Evolutionary conservation across 1,140 invertebrate genomes (phyloP).

Genomic region (Maniola jurtina): DNA sequence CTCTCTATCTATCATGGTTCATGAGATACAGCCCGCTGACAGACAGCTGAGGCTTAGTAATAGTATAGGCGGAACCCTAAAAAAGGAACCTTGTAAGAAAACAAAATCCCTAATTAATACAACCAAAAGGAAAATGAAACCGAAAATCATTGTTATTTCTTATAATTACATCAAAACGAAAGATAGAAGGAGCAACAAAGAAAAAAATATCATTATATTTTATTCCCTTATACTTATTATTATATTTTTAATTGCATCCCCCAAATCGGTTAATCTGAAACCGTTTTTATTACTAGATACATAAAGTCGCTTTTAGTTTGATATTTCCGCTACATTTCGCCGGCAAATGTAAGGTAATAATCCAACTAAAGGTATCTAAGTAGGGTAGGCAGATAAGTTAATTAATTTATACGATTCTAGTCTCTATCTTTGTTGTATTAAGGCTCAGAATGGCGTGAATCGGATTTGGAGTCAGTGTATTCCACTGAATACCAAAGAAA

Average conservation of each 20-base stretch:
- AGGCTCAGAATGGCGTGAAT: constrained; percentile 9
- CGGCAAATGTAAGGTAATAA: constrained; percentile 26
- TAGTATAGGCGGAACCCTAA: neutral
- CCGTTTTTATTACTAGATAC: neutral
- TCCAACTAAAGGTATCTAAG: constrained; percentile 29
- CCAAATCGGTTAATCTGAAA: neutral
- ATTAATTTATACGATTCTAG: constrained; percentile 11
- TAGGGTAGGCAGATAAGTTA: constrained; percentile 12
- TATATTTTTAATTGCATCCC: constrained; percentile 29
- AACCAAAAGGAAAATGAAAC: constrained; percentile 17
- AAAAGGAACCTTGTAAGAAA: too few relatives aligned
- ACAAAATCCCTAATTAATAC: constrained; percentile 21
- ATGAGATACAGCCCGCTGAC: too few relatives aligned
- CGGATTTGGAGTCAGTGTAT: constrained; percentile 12
- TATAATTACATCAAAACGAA: constrained; percentile 34
- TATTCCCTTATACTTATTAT: constrained; percentile 23
- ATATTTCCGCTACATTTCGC: constrained; percentile 13
- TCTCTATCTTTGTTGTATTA: constrained; percentile 9
- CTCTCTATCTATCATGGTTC: too few relatives aligned
- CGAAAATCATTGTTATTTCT: constrained; percentile 20
- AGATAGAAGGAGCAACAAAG: constrained; percentile 4
- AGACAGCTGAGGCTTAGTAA: neutral
- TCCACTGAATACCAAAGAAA: constrained; percentile 35
- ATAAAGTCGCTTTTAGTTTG: constrained; percentile 16
- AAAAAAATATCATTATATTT: constrained; percentile 27